Conservation (phyloP, 1,140 invertebrate species). For the Pseudomyrmex sp. region DNA sequence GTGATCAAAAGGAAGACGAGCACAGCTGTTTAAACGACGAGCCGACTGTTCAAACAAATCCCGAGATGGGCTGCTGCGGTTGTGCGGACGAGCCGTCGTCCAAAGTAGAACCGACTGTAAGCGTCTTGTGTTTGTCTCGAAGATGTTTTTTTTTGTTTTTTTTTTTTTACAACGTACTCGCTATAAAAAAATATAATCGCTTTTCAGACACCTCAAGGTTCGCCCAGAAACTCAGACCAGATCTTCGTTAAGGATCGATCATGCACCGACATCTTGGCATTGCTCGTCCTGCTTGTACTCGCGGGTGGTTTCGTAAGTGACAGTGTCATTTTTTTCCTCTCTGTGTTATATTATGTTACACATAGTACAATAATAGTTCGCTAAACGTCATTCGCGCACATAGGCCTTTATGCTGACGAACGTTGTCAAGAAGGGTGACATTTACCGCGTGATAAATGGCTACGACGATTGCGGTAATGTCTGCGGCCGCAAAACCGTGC, state of each 20-base stretch:
- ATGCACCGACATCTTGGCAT: constrained; percentile 87
- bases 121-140: background rate
- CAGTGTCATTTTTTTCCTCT: background rate
- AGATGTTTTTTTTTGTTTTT: background rate
- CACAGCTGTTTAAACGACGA: constrained; percentile 42
- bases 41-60: constrained; percentile 21
- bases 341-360: background rate
- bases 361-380: background rate
- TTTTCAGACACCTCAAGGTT: constrained; percentile 72
- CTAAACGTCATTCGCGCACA: background rate
- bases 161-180: background rate
- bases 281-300: constrained; percentile 86
- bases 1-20: constrained; percentile 52
- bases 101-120: constrained; percentile 77
- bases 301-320: constrained; percentile 86
- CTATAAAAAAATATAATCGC: too few relatives aligned
- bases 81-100: constrained; percentile 74
- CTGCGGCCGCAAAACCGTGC: constrained; percentile 86
- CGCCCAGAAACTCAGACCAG: constrained; percentile 61
- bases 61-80: constrained; percentile 77
- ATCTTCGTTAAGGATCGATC: constrained; percentile 82
- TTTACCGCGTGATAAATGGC: constrained; percentile 88
- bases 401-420: constrained; percentile 85
- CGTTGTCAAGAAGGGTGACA: constrained; percentile 86
- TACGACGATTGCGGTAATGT: constrained; percentile 89